Evolutionary conservation across 2,113 vertebrate genomes (phyloP).

Genomic region (Martes martes): DNA sequence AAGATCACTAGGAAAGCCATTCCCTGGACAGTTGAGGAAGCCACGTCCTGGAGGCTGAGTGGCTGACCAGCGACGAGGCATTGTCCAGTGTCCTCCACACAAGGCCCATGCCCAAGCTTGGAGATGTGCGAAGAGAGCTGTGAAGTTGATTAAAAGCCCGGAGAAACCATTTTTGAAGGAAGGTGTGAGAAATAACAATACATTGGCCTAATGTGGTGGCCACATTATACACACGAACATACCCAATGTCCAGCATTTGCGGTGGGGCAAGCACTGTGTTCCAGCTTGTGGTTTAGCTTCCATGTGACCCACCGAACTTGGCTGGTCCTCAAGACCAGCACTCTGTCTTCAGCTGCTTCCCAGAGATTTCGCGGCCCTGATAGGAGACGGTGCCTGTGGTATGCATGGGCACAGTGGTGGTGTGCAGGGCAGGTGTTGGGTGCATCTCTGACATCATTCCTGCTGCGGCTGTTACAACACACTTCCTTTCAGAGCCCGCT

Average conservation of each 20-base stretch:
- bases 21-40: not conserved
- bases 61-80: not conserved
- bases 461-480: fast-evolving
- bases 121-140: not conserved
- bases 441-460: not conserved
- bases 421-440: no score
- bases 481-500: not conserved
- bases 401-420: not conserved
- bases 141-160: not conserved
- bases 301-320: not conserved
- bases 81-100: no score
- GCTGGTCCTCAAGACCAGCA: not conserved
- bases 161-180: not conserved
- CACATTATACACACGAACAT: no score
- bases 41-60: not conserved
- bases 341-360: not conserved
- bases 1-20: not conserved
- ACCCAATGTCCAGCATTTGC: fast-evolving
- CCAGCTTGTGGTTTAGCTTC: not conserved
- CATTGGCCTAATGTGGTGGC: not conserved
- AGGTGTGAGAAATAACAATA: not conserved
- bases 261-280: no score
- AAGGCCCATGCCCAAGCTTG: not conserved
- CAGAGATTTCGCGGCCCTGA: not conserved
- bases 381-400: not conserved